Conservation (phyloP, 2,113 vertebrate genomes). For the Irena cyanogastra region DNA sequence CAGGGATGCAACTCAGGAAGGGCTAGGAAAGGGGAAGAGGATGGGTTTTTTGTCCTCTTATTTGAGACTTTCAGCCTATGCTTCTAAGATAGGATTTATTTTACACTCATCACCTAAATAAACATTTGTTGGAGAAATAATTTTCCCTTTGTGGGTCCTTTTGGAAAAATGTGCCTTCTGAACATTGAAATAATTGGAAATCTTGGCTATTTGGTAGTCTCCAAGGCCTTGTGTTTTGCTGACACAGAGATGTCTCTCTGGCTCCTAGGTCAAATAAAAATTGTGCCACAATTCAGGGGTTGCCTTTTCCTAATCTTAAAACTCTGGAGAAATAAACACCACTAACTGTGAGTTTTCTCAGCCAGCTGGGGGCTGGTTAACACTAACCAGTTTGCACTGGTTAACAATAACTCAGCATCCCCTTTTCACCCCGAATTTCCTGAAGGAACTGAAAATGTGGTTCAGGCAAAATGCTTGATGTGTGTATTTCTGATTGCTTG, state of each 20-base stretch:
- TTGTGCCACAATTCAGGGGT: background rate
- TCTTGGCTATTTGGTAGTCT: background rate
- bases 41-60: background rate
- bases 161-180: background rate
- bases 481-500: background rate
- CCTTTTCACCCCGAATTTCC: fast-evolving
- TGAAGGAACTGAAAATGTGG: background rate
- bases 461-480: background rate
- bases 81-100: background rate
- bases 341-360: background rate
- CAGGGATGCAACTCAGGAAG: background rate
- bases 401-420: background rate
- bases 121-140: background rate
- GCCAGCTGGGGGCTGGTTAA: background rate
- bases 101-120: background rate
- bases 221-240: background rate
- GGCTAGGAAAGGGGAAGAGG: background rate
- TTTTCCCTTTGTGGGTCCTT: background rate
- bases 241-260: background rate
- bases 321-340: background rate
- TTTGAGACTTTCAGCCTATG: background rate
- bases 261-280: background rate
- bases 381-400: background rate
- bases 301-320: background rate
- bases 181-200: background rate